A percentile compares a stretch with the other conserved stretches of the same genome.
These are phyloP conservation scores for Prosapia bicincta DNA, from an alignment of 2,888 invertebrate genomes.

Conservation along the genomic window DNA sequence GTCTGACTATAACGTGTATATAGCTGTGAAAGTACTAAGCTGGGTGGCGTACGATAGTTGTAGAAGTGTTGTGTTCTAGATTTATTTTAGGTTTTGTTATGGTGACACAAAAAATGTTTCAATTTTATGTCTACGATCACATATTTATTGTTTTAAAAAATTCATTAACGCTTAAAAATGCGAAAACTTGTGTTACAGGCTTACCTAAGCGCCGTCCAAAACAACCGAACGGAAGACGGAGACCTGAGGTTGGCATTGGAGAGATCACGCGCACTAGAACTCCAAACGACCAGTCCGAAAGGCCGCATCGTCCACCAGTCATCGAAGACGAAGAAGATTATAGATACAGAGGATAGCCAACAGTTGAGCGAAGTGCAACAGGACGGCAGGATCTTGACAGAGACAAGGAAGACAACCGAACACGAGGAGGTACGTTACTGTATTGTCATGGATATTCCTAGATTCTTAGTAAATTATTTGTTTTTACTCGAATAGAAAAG, in stretches of 20 bases:
- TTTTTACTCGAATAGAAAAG: no score
- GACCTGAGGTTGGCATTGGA: conserved; percentile 70
- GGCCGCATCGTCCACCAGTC: conserved; percentile 67
- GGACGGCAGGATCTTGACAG: conserved; percentile 83
- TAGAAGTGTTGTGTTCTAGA: no score
- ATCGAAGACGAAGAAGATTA: conserved; percentile 70
- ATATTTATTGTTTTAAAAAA: no score
- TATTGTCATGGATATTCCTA: neutral
- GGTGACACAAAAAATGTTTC: no score
- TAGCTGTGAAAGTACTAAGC: no score
- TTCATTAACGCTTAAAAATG: no score
- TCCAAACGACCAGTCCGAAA: conserved; percentile 45
- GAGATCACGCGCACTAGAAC: conserved; percentile 53
- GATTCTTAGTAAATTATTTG: neutral
- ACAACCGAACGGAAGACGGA: conserved; percentile 53
- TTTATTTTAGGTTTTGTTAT: no score
- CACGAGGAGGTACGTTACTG: conserved; percentile 66
- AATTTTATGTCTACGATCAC: no score
- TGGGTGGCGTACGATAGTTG: no score
- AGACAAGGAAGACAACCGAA: conserved; percentile 76
- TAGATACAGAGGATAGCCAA: conserved; percentile 81
- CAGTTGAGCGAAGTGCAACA: conserved; percentile 72
- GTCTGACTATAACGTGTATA: no score
- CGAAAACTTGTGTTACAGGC: conserved; percentile 71
- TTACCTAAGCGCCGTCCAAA: conserved; percentile 62